Conservation (phyloP, 2,797 vertebrate genomes). For the Hypotaenidia okinawae region DNA sequence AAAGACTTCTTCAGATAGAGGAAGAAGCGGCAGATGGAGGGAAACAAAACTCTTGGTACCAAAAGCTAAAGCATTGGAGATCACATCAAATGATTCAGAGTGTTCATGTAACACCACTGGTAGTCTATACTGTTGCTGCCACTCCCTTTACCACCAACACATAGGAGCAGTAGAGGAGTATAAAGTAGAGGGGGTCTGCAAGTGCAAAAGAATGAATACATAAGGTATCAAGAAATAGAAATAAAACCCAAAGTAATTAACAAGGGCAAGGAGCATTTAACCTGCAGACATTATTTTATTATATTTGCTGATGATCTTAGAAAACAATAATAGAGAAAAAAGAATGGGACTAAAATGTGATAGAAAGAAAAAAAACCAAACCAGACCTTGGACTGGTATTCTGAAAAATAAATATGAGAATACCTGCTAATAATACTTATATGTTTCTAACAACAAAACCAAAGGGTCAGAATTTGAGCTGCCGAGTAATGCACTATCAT, state of each 20-base stretch:
- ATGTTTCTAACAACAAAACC: neutral
- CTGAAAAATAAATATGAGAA: neutral
- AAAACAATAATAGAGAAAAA: neutral
- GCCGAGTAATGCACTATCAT: neutral
- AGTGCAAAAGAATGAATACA: neutral
- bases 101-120: neutral
- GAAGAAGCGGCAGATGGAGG: neutral
- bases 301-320: neutral
- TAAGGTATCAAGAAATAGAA: neutral
- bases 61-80: neutral
- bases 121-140: neutral
- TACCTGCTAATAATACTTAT: neutral
- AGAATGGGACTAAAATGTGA: neutral
- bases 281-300: neutral
- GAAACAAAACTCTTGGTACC: neutral
- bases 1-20: neutral
- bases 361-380: neutral
- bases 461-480: neutral
- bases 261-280: neutral
- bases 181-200: too few species aligned
- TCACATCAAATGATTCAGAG: neutral
- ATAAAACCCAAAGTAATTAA: neutral
- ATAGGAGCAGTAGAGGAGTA: neutral
- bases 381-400: neutral
- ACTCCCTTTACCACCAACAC: neutral